A percentile compares a stretch with the other conserved stretches of the same genome.
Evolutionary conservation across 2,113 vertebrate species (phyloP).

Genomic region (Genyomyrus donnyi): DNA sequence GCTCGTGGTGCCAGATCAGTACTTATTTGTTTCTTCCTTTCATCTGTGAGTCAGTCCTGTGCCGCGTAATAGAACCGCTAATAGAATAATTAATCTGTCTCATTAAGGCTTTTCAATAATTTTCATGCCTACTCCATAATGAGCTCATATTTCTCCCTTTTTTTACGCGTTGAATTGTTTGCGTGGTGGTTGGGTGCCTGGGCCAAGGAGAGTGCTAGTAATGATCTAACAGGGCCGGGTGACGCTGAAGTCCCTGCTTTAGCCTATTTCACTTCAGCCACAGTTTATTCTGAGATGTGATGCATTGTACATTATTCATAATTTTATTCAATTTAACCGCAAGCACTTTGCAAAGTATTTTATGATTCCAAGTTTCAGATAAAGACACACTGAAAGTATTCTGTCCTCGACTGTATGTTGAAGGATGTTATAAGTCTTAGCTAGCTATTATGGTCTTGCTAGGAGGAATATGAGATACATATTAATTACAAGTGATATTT

Average conservation of each 20-base stretch:
- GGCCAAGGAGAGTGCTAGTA: background rate
- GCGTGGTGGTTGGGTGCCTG: background rate
- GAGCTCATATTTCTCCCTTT: slow-evolving; percentile 54
- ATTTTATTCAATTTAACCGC: background rate
- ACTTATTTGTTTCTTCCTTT: slow-evolving; percentile 45
- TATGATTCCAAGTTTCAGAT: background rate
- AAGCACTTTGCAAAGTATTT: background rate
- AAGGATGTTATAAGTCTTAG: background rate
- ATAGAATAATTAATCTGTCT: slow-evolving; percentile 62
- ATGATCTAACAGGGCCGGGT: background rate
- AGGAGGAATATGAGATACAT: background rate
- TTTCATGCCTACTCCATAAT: slow-evolving; percentile 41
- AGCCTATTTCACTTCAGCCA: background rate
- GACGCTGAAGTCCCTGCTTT: background rate
- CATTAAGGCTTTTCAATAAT: slow-evolving; percentile 63
- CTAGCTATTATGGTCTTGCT: background rate
- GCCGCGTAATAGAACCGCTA: slow-evolving; percentile 51
- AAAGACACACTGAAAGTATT: background rate
- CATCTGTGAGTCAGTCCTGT: slow-evolving; percentile 31
- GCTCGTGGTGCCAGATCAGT: background rate
- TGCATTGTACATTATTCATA: background rate
- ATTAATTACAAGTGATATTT: slow-evolving; percentile 7
- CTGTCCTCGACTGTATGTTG: background rate
- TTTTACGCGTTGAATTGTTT: slow-evolving; percentile 44
- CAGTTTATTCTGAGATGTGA: background rate